Conservation (phyloP, 2,113 vertebrate genomes). For the Morone saxatilis region DNA sequence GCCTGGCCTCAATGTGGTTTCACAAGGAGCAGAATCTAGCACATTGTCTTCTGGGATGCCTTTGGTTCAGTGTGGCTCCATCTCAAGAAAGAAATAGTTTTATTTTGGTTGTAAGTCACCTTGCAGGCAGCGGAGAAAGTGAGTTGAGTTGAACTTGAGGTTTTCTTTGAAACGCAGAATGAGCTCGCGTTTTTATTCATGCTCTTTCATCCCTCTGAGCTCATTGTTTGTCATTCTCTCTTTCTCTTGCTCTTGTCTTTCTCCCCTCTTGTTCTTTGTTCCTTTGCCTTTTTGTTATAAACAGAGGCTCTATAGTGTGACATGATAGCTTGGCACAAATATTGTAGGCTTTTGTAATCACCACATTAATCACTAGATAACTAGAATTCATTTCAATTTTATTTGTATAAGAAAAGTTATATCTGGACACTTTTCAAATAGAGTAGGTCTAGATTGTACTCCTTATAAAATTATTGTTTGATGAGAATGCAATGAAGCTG, state of each 20-base stretch:
- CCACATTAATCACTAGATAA: slow-evolving; percentile 13
- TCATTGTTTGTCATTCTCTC: slow-evolving; percentile 23
- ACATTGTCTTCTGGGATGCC: slow-evolving; percentile 73
- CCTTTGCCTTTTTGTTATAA: not conserved
- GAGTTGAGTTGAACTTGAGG: slow-evolving; percentile 65
- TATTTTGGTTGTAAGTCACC: slow-evolving; percentile 76
- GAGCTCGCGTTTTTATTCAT: slow-evolving; percentile 65
- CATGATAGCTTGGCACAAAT: slow-evolving; percentile 7
- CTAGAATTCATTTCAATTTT: too few relatives aligned
- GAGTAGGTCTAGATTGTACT: too few relatives aligned
- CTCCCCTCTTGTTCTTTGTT: slow-evolving; percentile 11
- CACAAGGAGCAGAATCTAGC: slow-evolving; percentile 72
- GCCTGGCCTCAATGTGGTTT: slow-evolving; percentile 75
- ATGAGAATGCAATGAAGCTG: not conserved
- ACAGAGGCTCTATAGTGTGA: not conserved
- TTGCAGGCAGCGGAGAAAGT: slow-evolving; percentile 61
- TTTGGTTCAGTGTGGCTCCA: slow-evolving; percentile 55
- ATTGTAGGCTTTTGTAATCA: not conserved
- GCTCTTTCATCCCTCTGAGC: slow-evolving; percentile 43
- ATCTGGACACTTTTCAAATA: too few relatives aligned
- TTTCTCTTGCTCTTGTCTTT: not conserved
- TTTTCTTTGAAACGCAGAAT: slow-evolving; percentile 67
- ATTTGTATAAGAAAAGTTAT: too few relatives aligned
- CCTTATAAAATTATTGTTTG: too few relatives aligned
- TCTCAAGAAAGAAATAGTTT: slow-evolving; percentile 67